Base-by-base conservation (phyloP, 2,113 vertebrate genomes). In the Tetraodon nigroviridis region DNA sequence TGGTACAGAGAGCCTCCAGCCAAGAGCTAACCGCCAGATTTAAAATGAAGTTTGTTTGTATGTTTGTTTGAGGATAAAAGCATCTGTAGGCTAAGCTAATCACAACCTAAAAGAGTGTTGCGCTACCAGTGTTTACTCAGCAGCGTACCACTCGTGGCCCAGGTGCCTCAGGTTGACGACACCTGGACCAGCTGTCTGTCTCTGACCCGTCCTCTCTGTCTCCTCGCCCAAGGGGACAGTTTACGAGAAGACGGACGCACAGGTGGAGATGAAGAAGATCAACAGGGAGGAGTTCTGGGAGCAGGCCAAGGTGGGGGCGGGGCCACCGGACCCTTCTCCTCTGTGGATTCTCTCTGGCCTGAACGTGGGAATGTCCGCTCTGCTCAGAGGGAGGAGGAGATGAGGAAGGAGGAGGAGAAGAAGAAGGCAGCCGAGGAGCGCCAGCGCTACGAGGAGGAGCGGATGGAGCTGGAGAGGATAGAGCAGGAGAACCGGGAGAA, bases 201-300 rank as follows among this genome's bases (percentile, higher is more conserved):
- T 6, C 15, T n/a, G 44, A 16, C 44, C n/a, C 44, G 14, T n/a
- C 44, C 24, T 27, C 19, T 14, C 12, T 7, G 11, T 40, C 46
- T 8, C 51, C 19, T 49, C 21, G 52, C 12, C 56, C 22, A 92
- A 98, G 96, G 96, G 96, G 46, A 95, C 97, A 12, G 92, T 92
- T 60, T 98, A 98, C 71, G 88, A 97, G 90, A 99, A 98, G 85
- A 98, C 96, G 0, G 94, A 99, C 0, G 96, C 97, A 6, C 95
- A 97, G 27, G 92, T 96, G 76, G 97, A 99, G 83, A 98, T 99
- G 94, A 98, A 97, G 84, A 93, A 94, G 58, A 92, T 98, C 84
- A 98, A 99, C 84, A 91, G 96, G 46, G 96, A 98, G 89, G 94
- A 97, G 72, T 99, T 99, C 70, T 99, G 97, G 97, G 95, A 97